These are phyloP conservation scores for Crossoptilon crossoptilon DNA, from an alignment of 2,797 vertebrate genomes.

Conservation along the genomic window DNA sequence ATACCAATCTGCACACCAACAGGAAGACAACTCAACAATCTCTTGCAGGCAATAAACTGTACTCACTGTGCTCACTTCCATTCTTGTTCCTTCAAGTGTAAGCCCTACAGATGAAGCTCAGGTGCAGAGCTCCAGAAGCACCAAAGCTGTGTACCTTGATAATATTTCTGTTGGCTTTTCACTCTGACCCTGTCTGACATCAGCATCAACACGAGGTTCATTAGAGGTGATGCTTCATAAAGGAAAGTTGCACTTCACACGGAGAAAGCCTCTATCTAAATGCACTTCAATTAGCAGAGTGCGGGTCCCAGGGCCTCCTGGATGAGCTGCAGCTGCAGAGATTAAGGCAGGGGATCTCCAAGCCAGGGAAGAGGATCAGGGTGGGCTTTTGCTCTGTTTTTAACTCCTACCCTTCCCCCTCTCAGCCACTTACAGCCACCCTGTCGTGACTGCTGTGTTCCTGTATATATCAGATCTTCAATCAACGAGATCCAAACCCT, in stretches of 20 bases:
- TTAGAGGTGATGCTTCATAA: constrained; percentile 27
- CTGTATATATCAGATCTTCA: constrained; percentile 23
- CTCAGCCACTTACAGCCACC: neutral
- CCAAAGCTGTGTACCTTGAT: constrained; percentile 62
- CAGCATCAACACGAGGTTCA: constrained; percentile 1
- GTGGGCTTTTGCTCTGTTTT: neutral
- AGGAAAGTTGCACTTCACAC: constrained; percentile 35
- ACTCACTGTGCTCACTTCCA: constrained; percentile 38
- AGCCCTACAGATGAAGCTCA: constrained; percentile 53
- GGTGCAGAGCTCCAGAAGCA: constrained; percentile 70
- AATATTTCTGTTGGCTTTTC: constrained; percentile 41
- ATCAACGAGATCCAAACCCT: constrained; percentile 16
- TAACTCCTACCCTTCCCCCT: neutral
- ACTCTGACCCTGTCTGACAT: neutral
- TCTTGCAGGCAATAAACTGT: constrained; percentile 57
- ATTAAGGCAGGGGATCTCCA: constrained; percentile 12
- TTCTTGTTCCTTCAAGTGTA: constrained; percentile 61
- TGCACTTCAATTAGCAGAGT: constrained; percentile 60
- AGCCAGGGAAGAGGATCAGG: neutral
- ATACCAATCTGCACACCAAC: constrained; percentile 54
- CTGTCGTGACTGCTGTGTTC: neutral
- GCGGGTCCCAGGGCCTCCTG: constrained; percentile 35
- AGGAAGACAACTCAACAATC: constrained; percentile 56
- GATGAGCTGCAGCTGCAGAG: constrained; percentile 38
- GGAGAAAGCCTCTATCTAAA: constrained; percentile 43